Evolutionary conservation across 1,140 invertebrate species (phyloP).

Genomic region (Stegodyphus dumicola): DNA sequence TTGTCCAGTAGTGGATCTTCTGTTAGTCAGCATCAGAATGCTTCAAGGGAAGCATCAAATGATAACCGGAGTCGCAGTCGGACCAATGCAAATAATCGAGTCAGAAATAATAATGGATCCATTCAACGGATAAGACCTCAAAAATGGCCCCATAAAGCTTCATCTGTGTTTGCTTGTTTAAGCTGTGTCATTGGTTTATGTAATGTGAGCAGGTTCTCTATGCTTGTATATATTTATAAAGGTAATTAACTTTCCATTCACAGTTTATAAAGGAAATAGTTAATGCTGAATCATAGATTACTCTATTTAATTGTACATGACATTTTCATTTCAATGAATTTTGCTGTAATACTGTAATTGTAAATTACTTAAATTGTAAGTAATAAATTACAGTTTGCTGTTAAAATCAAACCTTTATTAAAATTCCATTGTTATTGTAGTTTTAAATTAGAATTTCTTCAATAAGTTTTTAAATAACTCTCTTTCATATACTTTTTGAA

Average conservation of each 20-base stretch:
- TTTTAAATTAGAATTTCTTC: too few species aligned
- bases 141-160: constrained; percentile 57
- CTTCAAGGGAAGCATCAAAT: background rate
- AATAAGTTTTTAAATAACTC: too few species aligned
- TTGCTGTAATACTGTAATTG: too few species aligned
- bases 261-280: background rate
- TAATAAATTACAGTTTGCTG: background rate
- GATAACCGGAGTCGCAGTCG: background rate
- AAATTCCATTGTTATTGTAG: too few species aligned
- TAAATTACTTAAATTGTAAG: background rate
- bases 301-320: too few species aligned
- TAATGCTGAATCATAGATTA: too few species aligned
- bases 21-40: background rate
- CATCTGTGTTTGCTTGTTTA: constrained; percentile 80
- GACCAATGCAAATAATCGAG: background rate
- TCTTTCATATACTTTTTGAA: too few species aligned
- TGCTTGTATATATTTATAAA: constrained; percentile 87
- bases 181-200: constrained; percentile 87
- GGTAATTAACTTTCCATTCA: constrained; percentile 70
- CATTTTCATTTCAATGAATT: too few species aligned
- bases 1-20: background rate
- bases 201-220: constrained; percentile 88
- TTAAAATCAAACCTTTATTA: too few species aligned
- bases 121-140: constrained; percentile 26
- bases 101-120: background rate